Evolutionary conservation across 2,888 invertebrate species (phyloP).

Genomic region (Pristionchus arcanus): DNA sequence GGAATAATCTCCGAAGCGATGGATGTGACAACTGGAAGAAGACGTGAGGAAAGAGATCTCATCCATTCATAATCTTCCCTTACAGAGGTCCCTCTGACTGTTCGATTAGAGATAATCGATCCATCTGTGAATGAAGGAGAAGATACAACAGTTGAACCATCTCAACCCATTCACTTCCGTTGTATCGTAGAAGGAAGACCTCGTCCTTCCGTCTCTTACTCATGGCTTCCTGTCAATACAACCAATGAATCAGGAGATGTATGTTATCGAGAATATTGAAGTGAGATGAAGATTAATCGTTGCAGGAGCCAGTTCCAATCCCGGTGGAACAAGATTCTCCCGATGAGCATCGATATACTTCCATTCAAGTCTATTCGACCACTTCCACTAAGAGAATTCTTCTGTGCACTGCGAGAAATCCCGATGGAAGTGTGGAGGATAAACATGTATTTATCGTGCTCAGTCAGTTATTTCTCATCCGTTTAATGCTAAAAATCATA

Average conservation of each 20-base stretch:
- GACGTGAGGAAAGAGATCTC: constrained; percentile 64
- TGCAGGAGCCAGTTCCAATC: constrained; percentile 74
- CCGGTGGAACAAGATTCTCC: constrained; percentile 64
- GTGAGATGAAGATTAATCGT: background rate
- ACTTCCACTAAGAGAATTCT: constrained; percentile 73
- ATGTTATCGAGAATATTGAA: background rate
- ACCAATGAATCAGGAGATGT: constrained; percentile 71
- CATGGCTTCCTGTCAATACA: constrained; percentile 76
- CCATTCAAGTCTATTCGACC: constrained; percentile 73
- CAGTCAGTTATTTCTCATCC: constrained; percentile 62
- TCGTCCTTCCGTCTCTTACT: constrained; percentile 75
- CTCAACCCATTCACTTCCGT: constrained; percentile 76
- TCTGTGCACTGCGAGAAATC: constrained; percentile 77
- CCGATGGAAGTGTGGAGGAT: constrained; percentile 75
- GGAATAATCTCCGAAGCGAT: constrained; percentile 78
- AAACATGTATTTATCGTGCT: constrained; percentile 73
- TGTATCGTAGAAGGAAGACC: constrained; percentile 78
- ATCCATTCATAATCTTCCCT: background rate
- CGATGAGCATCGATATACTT: constrained; percentile 72
- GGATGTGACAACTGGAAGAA: constrained; percentile 77
- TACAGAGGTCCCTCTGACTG: constrained; percentile 76
- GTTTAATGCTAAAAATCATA: background rate
- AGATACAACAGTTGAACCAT: constrained; percentile 73
- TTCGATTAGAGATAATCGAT: constrained; percentile 72
- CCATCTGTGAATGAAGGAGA: constrained; percentile 63